Percentiles rank a stretch among this genome's conserved stretches.
These are phyloP conservation scores for Hemicordylus capensis DNA, from an alignment of 2,113 vertebrate genomes.

Conservation along the genomic window DNA sequence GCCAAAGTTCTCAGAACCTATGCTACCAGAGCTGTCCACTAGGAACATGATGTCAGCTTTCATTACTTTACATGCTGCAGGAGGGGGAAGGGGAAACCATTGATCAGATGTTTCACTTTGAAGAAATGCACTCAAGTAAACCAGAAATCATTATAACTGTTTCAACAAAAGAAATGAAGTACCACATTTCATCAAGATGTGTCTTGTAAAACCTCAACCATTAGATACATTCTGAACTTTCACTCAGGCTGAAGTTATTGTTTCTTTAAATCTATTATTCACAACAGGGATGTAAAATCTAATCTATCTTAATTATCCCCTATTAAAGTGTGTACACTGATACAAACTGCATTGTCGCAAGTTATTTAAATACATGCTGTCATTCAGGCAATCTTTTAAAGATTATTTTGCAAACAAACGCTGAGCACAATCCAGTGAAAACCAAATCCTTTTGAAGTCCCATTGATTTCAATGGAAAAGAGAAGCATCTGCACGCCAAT, in stretches of 20 bases:
- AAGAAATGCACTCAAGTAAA: neutral
- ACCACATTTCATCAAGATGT: neutral
- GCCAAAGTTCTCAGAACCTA: conserved; percentile 58
- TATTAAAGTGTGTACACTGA: neutral
- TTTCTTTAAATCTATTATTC: neutral
- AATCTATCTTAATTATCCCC: neutral
- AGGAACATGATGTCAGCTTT: conserved; percentile 75
- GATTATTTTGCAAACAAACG: neutral
- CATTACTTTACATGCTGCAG: conserved; percentile 67
- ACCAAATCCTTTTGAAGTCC: neutral
- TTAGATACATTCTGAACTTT: neutral
- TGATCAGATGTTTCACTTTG: neutral
- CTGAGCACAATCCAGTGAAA: neutral
- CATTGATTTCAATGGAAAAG: too few species aligned
- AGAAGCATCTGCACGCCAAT: too few species aligned
- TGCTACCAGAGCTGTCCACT: conserved; percentile 74
- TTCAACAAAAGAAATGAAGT: neutral
- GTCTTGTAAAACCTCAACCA: neutral
- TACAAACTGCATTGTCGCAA: neutral
- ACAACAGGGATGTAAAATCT: neutral
- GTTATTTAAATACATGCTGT: neutral
- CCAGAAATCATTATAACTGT: neutral
- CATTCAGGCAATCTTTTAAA: neutral
- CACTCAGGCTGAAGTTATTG: neutral
- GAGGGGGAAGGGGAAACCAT: neutral